Evolutionary conservation across 2,113 vertebrate genomes (phyloP), one percentile per base, ranked within the genome.

Genomic region (Pteronura brasiliensis): DNA sequence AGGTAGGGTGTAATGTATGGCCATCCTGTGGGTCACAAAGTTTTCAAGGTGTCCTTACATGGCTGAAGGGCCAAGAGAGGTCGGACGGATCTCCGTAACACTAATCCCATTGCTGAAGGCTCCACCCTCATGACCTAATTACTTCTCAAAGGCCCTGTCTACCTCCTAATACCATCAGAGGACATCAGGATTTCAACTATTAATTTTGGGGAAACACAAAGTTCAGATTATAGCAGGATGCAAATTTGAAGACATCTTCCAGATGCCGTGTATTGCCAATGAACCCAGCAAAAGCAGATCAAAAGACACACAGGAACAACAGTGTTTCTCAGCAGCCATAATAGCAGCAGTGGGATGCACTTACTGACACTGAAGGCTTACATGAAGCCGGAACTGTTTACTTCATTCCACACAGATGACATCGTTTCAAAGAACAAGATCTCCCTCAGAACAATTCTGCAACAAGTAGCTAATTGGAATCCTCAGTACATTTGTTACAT

Each of bases 321-420:
- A 95, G 96, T 0, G 98, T 99, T 96, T 99, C 98, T 42, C 99
- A 99, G 97, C 97, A 98, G 8, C 98, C 99, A 0, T 99, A 63
- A 99, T 96, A 98, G 98, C 55, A 99, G 99, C 49, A 99, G 99
- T 57, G 97, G 99, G 52, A 96, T 99, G 90, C 98, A 99, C 77
- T 96, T 99, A 52, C 96, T 99, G 97, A 98, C 98, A 0, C 96
- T 99, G 76, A 98, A 97, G 86, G 95, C 97, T 55, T 99, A 99
- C 96, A 99, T 99, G 97, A 99, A 99, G 93, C 98, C 99, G 88
- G 99, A 99, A 95, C 94, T 99, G 42, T 98, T 99, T 31, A 98
- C 97, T 77, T 98, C 98, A 90, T 98, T 99, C 97, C 98, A 99
- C 80, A 98, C 97, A 94, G 98, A 99, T 34, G 99, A 98, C 7